Evolutionary conservation across 2,797 vertebrate species (phyloP), one percentile per base, ranked within the genome.

Genomic region (Anniella stebbinsi): DNA sequence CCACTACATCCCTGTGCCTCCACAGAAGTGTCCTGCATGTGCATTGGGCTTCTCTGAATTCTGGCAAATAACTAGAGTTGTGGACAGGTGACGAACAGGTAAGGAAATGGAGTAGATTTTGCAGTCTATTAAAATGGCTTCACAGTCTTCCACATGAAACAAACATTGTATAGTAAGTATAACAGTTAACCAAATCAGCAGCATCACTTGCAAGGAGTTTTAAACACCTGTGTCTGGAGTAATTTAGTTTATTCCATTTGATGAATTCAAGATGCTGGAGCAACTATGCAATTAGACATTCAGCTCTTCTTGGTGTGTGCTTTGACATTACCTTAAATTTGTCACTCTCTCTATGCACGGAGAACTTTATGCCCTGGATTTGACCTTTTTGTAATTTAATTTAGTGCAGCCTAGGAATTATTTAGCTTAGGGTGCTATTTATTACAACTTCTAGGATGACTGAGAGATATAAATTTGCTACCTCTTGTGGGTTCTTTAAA

Each of bases 361-460:
- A 94, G 92, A 41, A 91, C 77, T 72, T 33, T 92, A 75, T 23
- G 69, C 84, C 92, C 88, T 89, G 23, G 88, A 13, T 91, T 45
- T 76, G 69, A 67, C 60, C 45, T 87, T 82, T 82, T 33, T 23
- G 69, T 90, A 87, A 82, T 90, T 90, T 87, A 87, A 82, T 82
- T 87, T 38, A 75, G 69, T 51, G 33, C 78, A 87, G n/a, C 57
- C 41, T 87, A 57, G 89, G 69, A 81, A 38, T 67, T 84, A 23
- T 93, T 57, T 81, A 73, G 87, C 88, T 87, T 92, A 91, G 84
- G 90, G 88, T 91, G 11, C 89, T 54, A 93, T 88, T 94, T 94
- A 94, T 95, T 93, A 93, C 84, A 89, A 82, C 84, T 93, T 95
- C 93, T 92, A 93, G 90, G 91, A 94, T 92, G 86, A 94, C 92